Evolutionary conservation across 2,113 vertebrate genomes (phyloP).

Genomic region (Beaufortia kweichowensis): DNA sequence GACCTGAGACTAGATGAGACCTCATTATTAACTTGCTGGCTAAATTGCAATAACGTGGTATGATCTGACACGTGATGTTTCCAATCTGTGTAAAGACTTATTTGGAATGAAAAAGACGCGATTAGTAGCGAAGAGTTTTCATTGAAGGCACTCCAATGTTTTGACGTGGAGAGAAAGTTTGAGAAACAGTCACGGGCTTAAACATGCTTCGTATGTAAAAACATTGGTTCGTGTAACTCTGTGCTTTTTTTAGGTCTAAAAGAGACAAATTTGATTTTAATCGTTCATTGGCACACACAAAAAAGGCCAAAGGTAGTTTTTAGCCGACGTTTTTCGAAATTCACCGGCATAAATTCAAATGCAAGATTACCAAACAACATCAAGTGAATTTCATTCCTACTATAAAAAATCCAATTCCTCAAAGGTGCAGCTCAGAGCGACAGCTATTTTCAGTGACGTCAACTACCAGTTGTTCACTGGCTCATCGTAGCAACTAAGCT

Average conservation of each 20-base stretch:
- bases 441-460: constrained; percentile 36
- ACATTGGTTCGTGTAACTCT: constrained; percentile 25
- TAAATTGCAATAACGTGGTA: constrained; percentile 1
- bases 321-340: constrained; percentile 22
- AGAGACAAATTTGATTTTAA: constrained; percentile 43
- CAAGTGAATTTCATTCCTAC: constrained; percentile 38
- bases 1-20: constrained; percentile 47
- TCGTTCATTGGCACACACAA: constrained; percentile 32
- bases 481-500: constrained; percentile 27
- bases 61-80: constrained; percentile 17
- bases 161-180: constrained; percentile 36
- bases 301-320: constrained; percentile 41
- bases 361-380: constrained; percentile 5
- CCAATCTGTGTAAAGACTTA: constrained; percentile 3
- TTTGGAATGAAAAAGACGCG: constrained; percentile 36
- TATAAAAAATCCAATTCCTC: constrained; percentile 7
- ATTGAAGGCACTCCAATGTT: constrained; percentile 46
- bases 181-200: constrained; percentile 36
- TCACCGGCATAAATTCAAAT: constrained; percentile 1
- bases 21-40: constrained; percentile 16
- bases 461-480: constrained; percentile 41
- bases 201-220: neutral
- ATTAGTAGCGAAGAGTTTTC: constrained; percentile 26
- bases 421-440: constrained; percentile 36
- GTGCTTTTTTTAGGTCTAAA: constrained; percentile 30